Evolutionary conservation across 1,140 invertebrate genomes (phyloP), one percentile per base, ranked within the genome.

Genomic region (Melanaphis sacchari): DNA sequence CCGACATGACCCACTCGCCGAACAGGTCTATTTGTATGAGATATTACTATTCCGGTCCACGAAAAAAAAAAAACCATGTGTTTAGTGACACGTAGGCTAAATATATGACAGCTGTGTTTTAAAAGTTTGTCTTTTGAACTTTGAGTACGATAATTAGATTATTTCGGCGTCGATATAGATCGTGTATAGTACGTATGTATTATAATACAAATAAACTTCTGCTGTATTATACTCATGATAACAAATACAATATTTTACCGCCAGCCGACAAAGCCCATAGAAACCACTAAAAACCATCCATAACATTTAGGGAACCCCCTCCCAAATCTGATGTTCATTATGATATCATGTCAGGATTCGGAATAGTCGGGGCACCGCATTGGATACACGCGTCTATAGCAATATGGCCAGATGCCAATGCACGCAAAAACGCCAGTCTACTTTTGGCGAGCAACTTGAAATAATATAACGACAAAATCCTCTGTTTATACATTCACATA

Each of bases 361-460:
- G 15, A 76, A 36, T 18, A 15, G 59, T n/a, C n/a, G 18, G 15
- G 11, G 2, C 15, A 36, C 59, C 59, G 59, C 59, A 76, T 76
- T 36, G 59, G 5, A 76, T 76, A 76, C 36, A 76, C 4, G 31
- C n/a, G 59, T 76, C 59, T 18, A 76, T 76, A 76, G n/a, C 15
- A 76, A n/a, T 46, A 87, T 87, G 85, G 85, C 85, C 11, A 18
- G 24, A 87, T 46, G 85, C 85, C 85, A 87, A 49, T n/a, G n/a
- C 2, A 40, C 40, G 85, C 40, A 31, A n/a, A 87, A 87, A 87
- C 36, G 36, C 43, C 36, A 43, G 38, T 38, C n/a, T 38, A 21
- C 22, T 87, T 49, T 87, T 87, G 85, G 85, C 85, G 43, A 87
- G 40, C 31, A 31, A 87, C 85, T 87, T n/a, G 85, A 31, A 87